Evolutionary conservation across 2,888 invertebrate genomes (phyloP).

Genomic region (Drosophila lacicola): DNA sequence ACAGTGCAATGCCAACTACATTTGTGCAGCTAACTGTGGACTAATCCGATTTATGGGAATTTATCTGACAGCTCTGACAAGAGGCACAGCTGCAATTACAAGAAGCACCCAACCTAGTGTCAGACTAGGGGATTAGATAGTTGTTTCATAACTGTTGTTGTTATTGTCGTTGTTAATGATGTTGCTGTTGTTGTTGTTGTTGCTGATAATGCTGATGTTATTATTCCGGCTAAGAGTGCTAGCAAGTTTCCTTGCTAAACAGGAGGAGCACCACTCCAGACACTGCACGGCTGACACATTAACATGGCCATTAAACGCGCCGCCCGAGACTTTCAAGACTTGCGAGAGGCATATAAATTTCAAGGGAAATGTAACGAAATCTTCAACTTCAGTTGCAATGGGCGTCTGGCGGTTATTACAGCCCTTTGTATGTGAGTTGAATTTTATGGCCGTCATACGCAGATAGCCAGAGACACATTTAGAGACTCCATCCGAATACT

Average conservation of each 20-base stretch:
- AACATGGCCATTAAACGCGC: slow-evolving; percentile 71
- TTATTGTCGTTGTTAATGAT: not conserved
- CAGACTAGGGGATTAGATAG: not conserved
- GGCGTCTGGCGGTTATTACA: slow-evolving; percentile 73
- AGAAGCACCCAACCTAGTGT: not conserved
- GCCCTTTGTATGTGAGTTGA: slow-evolving; percentile 63
- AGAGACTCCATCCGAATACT: not conserved
- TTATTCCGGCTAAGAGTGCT: not conserved
- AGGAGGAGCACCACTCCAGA: not conserved
- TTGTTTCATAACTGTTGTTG: not conserved
- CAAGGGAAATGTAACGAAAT: slow-evolving; percentile 40
- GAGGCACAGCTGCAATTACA: slow-evolving; percentile 43
- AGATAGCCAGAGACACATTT: slow-evolving; percentile 57
- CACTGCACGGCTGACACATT: slow-evolving; percentile 46
- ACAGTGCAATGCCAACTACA: not conserved
- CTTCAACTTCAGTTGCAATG: slow-evolving; percentile 63
- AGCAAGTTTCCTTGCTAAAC: not conserved
- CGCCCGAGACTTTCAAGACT: slow-evolving; percentile 11
- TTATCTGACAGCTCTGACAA: slow-evolving; percentile 19
- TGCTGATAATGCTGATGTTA: slow-evolving; percentile 1
- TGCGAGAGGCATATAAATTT: slow-evolving; percentile 41
- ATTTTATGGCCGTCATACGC: slow-evolving; percentile 76
- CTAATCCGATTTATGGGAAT: slow-evolving; percentile 68
- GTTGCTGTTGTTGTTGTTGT: not conserved
- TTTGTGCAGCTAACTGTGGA: slow-evolving; percentile 40